Conservation (phyloP, 2,113 vertebrate genomes). For the Puffinus mauretanicus region DNA sequence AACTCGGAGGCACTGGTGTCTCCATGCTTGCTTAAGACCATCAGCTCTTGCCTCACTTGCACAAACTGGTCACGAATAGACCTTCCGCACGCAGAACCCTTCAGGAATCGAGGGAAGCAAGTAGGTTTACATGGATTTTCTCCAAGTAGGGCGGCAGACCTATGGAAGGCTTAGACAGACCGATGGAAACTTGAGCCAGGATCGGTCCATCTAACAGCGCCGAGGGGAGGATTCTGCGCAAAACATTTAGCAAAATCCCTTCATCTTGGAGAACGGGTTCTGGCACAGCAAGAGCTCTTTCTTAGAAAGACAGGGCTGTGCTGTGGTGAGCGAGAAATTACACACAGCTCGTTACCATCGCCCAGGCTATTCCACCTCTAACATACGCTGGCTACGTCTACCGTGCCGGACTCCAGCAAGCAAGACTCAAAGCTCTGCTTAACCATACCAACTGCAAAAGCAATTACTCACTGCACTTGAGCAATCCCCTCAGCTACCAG, state of each 20-base stretch:
- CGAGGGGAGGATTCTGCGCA: background rate
- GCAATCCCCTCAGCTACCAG: background rate
- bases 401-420: accelerated
- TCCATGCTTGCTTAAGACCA: accelerated
- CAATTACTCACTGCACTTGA: background rate
- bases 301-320: background rate
- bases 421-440: background rate
- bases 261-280: accelerated
- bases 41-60: background rate
- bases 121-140: background rate
- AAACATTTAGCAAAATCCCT: background rate
- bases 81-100: background rate
- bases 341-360: accelerated
- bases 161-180: background rate
- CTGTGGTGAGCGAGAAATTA: background rate
- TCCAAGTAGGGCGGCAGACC: constrained; percentile 24
- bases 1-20: accelerated
- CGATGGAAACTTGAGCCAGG: background rate
- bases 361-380: background rate
- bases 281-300: background rate
- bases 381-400: accelerated
- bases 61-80: accelerated
- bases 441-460: background rate
- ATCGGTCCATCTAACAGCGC: background rate
- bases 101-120: background rate